Conservation (phyloP, 2,113 vertebrate genomes). For the Himantopus leucocephalus region DNA sequence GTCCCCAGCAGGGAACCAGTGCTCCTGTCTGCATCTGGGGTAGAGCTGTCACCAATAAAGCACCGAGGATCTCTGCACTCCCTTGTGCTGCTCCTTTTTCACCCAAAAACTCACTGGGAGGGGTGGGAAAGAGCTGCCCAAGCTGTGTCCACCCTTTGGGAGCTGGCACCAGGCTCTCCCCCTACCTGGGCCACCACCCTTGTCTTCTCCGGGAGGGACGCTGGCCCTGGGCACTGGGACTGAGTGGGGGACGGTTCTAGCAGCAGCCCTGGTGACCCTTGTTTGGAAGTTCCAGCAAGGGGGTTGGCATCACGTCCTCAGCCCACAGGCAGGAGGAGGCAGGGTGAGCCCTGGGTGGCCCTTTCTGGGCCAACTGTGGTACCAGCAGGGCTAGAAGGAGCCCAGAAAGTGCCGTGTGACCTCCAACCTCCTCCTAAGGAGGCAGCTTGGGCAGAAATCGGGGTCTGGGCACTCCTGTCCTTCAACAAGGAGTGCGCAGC, state of each 20-base stretch:
- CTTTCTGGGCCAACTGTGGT: background rate
- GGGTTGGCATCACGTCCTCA: fast-evolving
- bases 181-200: too few species aligned
- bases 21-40: background rate
- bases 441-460: fast-evolving
- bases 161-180: background rate
- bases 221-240: background rate
- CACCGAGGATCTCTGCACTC: background rate
- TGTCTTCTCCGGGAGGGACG: background rate
- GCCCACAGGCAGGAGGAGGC: background rate
- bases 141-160: background rate
- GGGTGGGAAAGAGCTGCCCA: background rate
- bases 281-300: fast-evolving
- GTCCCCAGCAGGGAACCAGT: background rate
- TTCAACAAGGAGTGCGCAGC: background rate
- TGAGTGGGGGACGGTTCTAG: background rate
- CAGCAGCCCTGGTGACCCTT: background rate
- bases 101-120: fast-evolving
- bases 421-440: background rate
- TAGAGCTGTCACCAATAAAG: constrained; percentile 11
- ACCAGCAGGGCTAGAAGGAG: background rate
- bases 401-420: background rate
- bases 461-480: background rate
- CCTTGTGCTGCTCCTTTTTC: background rate
- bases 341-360: too few species aligned